Percentiles rank a stretch among this genome's conserved stretches.
Evolutionary conservation across 1,140 invertebrate genomes (phyloP).

Genomic region (Galleria mellonella): DNA sequence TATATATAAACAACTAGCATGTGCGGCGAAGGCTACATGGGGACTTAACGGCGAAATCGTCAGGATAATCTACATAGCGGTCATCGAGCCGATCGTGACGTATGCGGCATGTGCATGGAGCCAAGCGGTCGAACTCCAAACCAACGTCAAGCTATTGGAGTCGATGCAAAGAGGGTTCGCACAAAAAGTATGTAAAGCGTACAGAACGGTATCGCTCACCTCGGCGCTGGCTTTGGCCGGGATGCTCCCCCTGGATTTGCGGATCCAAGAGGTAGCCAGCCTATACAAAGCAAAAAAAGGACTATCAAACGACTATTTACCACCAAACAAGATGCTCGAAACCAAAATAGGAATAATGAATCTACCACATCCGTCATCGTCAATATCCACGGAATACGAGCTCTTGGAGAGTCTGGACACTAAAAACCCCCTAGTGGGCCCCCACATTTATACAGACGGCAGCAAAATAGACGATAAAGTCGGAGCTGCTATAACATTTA

Average conservation of each 20-base stretch:
- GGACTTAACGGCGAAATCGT: not conserved
- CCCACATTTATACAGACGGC: constrained; percentile 17
- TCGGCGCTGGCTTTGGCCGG: constrained; percentile 11
- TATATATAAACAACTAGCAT: constrained; percentile 3
- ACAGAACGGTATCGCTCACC: constrained; percentile 9
- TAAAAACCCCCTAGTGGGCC: not conserved
- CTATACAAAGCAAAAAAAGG: constrained; percentile 16
- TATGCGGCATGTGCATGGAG: constrained; percentile 3
- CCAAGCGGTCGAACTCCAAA: not conserved
- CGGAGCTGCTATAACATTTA: too few relatives aligned
- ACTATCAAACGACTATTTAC: not conserved
- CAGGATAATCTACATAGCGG: not conserved
- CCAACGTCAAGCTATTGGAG: not conserved
- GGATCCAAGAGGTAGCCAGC: constrained; percentile 12
- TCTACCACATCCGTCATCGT: constrained; percentile 6
- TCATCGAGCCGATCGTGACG: not conserved
- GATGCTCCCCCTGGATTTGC: constrained; percentile 11
- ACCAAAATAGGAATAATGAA: not conserved
- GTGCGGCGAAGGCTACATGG: not conserved
- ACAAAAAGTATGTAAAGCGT: constrained; percentile 10
- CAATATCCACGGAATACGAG: not conserved
- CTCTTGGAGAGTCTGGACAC: not conserved
- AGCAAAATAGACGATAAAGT: constrained; percentile 18
- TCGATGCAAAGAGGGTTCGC: constrained; percentile 10
- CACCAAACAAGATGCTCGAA: constrained; percentile 11